Evolutionary conservation across 2,113 vertebrate genomes (phyloP).

Genomic region (Microtus oregoni): DNA sequence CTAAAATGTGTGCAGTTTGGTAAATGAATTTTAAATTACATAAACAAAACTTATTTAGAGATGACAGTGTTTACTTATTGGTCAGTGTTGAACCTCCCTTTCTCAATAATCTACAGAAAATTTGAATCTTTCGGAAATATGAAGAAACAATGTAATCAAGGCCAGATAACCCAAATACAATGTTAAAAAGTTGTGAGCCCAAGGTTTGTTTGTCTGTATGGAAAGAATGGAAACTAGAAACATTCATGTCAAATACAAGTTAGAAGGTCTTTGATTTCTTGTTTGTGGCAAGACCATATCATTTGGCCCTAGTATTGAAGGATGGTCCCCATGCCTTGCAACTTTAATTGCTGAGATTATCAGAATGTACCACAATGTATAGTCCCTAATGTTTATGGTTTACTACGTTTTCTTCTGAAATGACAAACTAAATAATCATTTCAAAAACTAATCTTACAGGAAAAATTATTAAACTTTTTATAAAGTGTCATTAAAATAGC

Average conservation of each 20-base stretch:
- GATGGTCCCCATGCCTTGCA: not conserved
- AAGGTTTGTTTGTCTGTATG: not conserved
- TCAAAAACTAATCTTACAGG: not conserved
- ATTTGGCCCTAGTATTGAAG: not conserved
- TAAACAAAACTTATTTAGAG: not conserved
- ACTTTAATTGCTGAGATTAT: not conserved
- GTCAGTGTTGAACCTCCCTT: rapidly evolving
- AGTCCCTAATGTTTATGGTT: not conserved
- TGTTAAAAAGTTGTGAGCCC: not conserved
- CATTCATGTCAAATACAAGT: not conserved
- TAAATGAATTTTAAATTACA: not conserved
- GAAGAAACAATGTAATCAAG: not conserved
- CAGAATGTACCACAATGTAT: not conserved
- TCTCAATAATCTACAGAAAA: not conserved
- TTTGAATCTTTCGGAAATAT: not conserved
- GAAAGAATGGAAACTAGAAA: not conserved
- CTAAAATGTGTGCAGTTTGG: not conserved
- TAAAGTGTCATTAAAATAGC: not conserved
- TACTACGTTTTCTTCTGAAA: not conserved
- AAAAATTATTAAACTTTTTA: not conserved
- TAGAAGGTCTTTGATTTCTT: not conserved
- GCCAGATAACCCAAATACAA: too few species aligned
- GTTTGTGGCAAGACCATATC: not conserved
- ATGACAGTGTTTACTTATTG: not conserved
- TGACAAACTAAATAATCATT: not conserved